Percentiles rank a stretch among this genome's conserved stretches.
These are phyloP conservation scores for Sebastes steindachneri DNA, from an alignment of 2,797 vertebrate genomes.

Conservation along the genomic window DNA sequence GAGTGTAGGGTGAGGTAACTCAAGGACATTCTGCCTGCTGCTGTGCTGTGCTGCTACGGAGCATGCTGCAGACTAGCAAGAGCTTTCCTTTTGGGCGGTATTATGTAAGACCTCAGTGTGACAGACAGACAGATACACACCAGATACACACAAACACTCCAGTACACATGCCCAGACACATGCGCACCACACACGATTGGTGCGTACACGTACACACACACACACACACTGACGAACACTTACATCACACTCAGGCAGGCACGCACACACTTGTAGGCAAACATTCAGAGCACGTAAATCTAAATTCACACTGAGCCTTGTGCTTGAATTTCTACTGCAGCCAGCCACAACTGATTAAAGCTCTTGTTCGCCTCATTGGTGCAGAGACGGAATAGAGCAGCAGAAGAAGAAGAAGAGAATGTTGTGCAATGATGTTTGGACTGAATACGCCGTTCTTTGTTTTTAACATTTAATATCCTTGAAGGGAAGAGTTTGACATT, in stretches of 20 bases:
- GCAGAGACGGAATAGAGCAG: slow-evolving; percentile 28
- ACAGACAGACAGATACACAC: slow-evolving; percentile 65
- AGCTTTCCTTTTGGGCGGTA: slow-evolving; percentile 75
- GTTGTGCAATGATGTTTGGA: background rate
- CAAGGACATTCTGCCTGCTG: slow-evolving; percentile 80
- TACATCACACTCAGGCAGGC: background rate
- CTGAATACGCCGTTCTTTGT: background rate
- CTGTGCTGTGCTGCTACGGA: slow-evolving; percentile 72
- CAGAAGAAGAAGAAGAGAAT: background rate
- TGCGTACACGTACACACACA: background rate
- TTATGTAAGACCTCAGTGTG: slow-evolving; percentile 79
- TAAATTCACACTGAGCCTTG: slow-evolving; percentile 58
- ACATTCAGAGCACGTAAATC: slow-evolving; percentile 68
- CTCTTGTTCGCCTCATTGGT: slow-evolving; percentile 38
- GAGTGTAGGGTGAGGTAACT: slow-evolving; percentile 74
- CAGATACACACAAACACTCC: background rate
- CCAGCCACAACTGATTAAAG: slow-evolving; percentile 59
- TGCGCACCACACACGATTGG: slow-evolving; percentile 11
- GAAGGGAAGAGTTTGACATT: slow-evolving; percentile 5
- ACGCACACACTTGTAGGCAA: slow-evolving; percentile 37
- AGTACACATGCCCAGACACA: slow-evolving; percentile 25
- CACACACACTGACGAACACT: background rate
- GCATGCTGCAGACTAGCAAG: slow-evolving; percentile 79
- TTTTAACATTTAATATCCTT: slow-evolving; percentile 2
- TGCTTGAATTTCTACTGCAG: slow-evolving; percentile 69